Base-by-base conservation (phyloP, 2,888 invertebrate species). In the Athalia circularis region DNA sequence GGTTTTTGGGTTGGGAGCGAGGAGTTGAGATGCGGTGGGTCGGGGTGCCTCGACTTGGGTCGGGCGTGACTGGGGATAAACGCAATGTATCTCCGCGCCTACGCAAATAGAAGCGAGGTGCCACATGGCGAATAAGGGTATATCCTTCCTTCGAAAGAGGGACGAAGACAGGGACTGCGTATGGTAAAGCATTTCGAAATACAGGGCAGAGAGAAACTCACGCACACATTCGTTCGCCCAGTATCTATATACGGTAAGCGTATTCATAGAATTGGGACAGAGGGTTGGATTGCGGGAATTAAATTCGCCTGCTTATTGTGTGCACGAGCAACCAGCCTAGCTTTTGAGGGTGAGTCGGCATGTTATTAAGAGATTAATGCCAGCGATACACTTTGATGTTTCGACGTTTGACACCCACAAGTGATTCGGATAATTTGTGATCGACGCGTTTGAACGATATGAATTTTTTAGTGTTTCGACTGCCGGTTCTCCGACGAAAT, bases 261-360 rank as follows among this genome's bases (percentile, higher is more conserved):
- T 85, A 84, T 86, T 86, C 85, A 83, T 85, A 83, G 84, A 86
- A 85, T 85, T 84, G 80, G 83, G 83, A 81, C 81, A 79, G 83
- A 79, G 82, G 82, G 81, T 81, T 79, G 83, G 82, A 79, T 75
- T 79, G 81, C 82, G 83, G 82, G 84, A 87, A 87, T 87, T 86
- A 87, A 86, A 86, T 87, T 86, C 86, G 86, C 85, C 86, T 82
- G 83, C 84, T 87, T 85, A 85, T 85, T 83, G 82, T 81, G 79
- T 81, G 79, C 84, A 83, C 80, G 81, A 82, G 84, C 78, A 76
- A 80, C 70, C 57, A 50, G 52, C 79, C 77, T 77, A 48, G 59
- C 43, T 57, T 68, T 57, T 59, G n/a, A 80, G 81, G 82, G 83
- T 54, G 67, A 79, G 67, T 78, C 79, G 80, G 78, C 81, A 80